Evolutionary conservation across 1,140 invertebrate species (phyloP).

Genomic region (Leptopilina boulardi): DNA sequence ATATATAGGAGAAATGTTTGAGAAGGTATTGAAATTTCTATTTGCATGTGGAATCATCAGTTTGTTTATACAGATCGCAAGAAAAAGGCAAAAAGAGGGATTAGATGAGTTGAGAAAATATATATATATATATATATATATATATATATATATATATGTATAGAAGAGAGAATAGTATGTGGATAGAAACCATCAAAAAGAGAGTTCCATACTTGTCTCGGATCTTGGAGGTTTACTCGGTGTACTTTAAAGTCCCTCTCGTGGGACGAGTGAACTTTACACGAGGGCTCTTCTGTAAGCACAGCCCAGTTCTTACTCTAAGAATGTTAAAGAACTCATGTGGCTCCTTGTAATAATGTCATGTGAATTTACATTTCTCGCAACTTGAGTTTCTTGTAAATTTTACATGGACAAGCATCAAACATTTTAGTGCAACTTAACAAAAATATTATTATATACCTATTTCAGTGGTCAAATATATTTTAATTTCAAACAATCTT

Average conservation of each 20-base stretch:
- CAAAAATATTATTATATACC: no score
- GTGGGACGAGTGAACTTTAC: slow-evolving; percentile 57
- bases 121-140: no score
- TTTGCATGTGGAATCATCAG: no score
- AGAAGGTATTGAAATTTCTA: no score
- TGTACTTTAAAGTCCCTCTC: slow-evolving; percentile 56
- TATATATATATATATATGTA: no score
- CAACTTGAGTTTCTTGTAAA: slow-evolving; percentile 46
- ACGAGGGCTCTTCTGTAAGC: slow-evolving; percentile 51
- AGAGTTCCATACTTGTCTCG: slow-evolving; percentile 50
- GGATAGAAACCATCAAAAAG: slow-evolving; percentile 45
- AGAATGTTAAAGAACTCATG: slow-evolving; percentile 53
- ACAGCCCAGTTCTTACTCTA: slow-evolving; percentile 47
- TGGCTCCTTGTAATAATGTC: slow-evolving; percentile 52
- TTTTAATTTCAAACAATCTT: no score
- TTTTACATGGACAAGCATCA: background rate
- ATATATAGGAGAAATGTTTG: no score
- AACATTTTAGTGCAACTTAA: no score
- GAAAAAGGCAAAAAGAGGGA: no score
- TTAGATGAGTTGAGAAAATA: no score
- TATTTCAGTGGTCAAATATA: no score
- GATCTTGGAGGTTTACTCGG: slow-evolving; percentile 54
- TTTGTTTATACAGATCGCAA: no score
- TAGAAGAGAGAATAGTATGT: slow-evolving; percentile 47
- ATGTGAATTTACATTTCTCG: slow-evolving; percentile 46